These are phyloP conservation scores for Archilochus colubris DNA, from an alignment of 2,113 vertebrate species.

Conservation along the genomic window DNA sequence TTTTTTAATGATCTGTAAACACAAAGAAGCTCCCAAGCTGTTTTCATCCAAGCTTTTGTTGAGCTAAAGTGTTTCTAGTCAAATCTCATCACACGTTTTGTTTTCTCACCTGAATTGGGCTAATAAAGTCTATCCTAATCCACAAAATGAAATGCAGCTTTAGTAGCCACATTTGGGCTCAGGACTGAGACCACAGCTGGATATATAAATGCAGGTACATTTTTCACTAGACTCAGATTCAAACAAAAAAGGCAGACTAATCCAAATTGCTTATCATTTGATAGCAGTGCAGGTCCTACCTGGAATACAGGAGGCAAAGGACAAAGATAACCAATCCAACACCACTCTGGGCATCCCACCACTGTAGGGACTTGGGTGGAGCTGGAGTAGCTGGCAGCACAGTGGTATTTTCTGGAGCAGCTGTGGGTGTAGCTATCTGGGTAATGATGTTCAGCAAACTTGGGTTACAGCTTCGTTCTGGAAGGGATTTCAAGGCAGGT, in stretches of 20 bases:
- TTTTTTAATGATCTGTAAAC: not conserved
- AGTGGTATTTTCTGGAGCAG: constrained; percentile 76
- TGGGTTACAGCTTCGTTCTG: constrained; percentile 90
- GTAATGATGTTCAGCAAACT: constrained; percentile 86
- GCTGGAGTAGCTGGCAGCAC: constrained; percentile 63
- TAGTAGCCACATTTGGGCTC: not conserved
- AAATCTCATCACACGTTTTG: not conserved
- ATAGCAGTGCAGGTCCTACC: constrained; percentile 73
- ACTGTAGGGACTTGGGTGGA: constrained; percentile 78
- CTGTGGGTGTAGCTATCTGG: constrained; percentile 75
- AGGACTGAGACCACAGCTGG: not conserved
- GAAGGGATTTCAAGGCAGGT: constrained; percentile 23
- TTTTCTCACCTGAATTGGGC: not conserved
- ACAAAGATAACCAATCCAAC: constrained; percentile 86
- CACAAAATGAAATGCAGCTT: not conserved
- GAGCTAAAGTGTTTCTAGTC: not conserved
- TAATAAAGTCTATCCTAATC: not conserved
- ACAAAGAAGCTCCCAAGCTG: not conserved
- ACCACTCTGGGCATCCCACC: constrained; percentile 86
- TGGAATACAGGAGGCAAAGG: constrained; percentile 92
- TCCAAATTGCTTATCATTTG: not conserved
- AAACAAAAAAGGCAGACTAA: not conserved
- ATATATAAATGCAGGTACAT: not conserved
- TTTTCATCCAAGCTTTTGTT: not conserved
- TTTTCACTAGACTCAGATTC: not conserved